Conservation (phyloP, 2,113 vertebrate species). For the Neodon shergylaensis region DNA sequence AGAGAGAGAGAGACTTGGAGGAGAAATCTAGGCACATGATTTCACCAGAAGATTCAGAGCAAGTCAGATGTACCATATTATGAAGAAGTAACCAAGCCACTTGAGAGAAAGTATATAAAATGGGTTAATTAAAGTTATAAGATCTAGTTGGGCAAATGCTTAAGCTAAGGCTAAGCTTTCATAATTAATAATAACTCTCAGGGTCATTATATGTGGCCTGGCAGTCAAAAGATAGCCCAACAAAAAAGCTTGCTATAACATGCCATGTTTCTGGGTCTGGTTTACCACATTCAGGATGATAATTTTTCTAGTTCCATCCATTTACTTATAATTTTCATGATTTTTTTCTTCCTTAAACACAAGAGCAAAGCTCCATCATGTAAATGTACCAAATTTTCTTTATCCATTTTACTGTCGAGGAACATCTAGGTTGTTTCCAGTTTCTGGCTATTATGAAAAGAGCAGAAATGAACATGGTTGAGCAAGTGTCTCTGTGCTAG, state of each 20-base stretch:
- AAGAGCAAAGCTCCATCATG: not conserved
- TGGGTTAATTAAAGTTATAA: not conserved
- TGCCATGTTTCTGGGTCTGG: not conserved
- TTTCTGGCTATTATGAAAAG: not conserved
- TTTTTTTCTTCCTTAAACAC: not conserved
- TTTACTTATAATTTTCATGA: not conserved
- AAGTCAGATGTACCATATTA: not conserved
- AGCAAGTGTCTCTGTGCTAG: not conserved
- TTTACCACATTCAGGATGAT: not conserved
- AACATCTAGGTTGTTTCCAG: not conserved
- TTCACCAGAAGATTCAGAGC: not conserved
- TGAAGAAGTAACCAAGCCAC: not conserved
- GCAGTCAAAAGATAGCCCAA: not conserved
- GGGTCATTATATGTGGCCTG: not conserved
- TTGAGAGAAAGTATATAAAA: not conserved
- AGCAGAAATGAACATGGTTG: not conserved
- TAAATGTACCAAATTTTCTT: not conserved
- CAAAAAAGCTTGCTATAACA: not conserved
- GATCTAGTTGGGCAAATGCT: not conserved
- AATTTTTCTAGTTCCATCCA: not conserved
- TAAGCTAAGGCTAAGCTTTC: not conserved
- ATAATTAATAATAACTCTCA: not conserved
- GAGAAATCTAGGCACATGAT: not conserved
- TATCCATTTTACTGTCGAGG: not conserved
- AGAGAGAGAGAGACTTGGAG: not conserved